Evolutionary conservation across 2,113 vertebrate species (phyloP).

Genomic region (Podocnemis expansa): DNA sequence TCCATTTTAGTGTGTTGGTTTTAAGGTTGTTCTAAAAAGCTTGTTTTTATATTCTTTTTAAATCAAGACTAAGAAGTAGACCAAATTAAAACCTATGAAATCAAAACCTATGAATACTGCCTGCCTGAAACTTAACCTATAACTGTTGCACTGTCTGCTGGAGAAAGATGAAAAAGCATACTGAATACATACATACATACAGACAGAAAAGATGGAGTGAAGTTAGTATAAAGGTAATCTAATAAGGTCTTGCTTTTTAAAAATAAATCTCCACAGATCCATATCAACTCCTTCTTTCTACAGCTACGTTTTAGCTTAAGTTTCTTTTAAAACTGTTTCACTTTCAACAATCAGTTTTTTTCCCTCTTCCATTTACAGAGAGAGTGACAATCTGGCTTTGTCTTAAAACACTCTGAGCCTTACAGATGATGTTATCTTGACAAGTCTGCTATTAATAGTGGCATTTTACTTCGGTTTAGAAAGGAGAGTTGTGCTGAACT

Average conservation of each 20-base stretch:
- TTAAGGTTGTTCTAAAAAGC: too few relatives aligned
- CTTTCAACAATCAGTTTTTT: slow-evolving; percentile 12
- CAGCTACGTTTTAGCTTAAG: slow-evolving; percentile 45
- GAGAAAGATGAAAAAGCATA: too few relatives aligned
- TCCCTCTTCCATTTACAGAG: background rate
- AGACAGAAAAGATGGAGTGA: too few relatives aligned
- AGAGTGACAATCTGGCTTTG: slow-evolving; percentile 57
- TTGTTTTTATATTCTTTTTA: too few relatives aligned
- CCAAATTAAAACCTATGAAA: too few relatives aligned
- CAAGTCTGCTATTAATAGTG: slow-evolving; percentile 66
- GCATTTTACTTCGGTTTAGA: slow-evolving; percentile 40
- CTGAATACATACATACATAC: too few relatives aligned
- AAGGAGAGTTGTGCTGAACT: slow-evolving; percentile 32
- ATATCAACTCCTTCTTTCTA: background rate
- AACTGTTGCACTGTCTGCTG: too few relatives aligned
- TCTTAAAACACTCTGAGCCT: slow-evolving; percentile 59
- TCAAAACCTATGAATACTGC: too few relatives aligned
- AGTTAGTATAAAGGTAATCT: too few relatives aligned
- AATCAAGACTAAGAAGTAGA: too few relatives aligned
- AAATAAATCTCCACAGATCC: background rate
- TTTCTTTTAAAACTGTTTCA: slow-evolving; percentile 41
- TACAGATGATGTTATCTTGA: slow-evolving; percentile 60
- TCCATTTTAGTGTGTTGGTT: too few relatives aligned
- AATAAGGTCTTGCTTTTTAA: background rate
- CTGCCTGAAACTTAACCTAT: too few relatives aligned